Evolutionary conservation across 2,113 vertebrate genomes (phyloP), one percentile per base, ranked within the genome.

Genomic region (Pterophyllum scalare): DNA sequence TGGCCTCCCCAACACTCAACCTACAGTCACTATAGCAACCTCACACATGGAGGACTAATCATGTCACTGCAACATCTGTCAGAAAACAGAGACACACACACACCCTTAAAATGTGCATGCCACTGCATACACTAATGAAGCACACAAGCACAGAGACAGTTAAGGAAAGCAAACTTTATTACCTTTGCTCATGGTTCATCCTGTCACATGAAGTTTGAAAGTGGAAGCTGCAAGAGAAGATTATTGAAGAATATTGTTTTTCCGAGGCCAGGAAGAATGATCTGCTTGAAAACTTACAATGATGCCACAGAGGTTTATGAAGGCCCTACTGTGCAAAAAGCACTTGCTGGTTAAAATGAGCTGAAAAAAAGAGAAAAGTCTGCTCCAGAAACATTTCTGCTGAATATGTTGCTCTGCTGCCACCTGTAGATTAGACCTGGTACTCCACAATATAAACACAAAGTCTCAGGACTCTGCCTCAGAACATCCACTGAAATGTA

Each of bases 161-260:
- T 59, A 22, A 72, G n/a, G 67, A 28, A 38, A 82, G 59, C 33
- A 3, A 43, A 24, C n/a, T 20, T 43, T 54, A 85, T 77, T 94
- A 95, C 94, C 93, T 94, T 93, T 91, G 90, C 67, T 89, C 94
- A 94, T 94, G 92, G 84, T 88, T 93, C 89, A 94, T 93, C 62
- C 75, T 91, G 49, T 38, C 82, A 74, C 54, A 52, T 79, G 75
- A 90, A 90, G 87, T 79, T 82, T 80, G 28, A 87, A 92, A 86
- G 79, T 80, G 88, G 87, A 90, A 93, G 85, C 94, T 95, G 90
- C 65, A 93, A 88, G n/a, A 85, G 54, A 79, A 89, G 67, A 72
- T 54, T 72, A 54, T 72, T 72, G 46, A 72, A 72, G 46, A 72
- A 54, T 72, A 3, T 19, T 11, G 40, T 59, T 80, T 85, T 64